These are phyloP conservation scores for Lutjanus campechanus DNA, from an alignment of 2,797 vertebrate genomes.

Conservation along the genomic window DNA sequence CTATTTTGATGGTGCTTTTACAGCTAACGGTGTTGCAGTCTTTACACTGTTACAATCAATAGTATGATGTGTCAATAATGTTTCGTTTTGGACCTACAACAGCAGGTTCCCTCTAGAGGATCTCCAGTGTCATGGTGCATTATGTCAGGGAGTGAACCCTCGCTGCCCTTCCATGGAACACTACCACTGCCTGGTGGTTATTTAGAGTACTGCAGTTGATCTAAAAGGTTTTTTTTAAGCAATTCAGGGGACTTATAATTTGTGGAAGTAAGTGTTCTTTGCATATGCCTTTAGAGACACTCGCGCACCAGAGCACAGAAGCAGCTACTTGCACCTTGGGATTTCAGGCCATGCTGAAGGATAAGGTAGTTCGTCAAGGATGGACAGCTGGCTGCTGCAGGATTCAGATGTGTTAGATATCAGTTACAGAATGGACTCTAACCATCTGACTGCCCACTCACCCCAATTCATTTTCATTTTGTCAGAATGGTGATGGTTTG, in stretches of 20 bases:
- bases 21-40: neutral
- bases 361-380: neutral
- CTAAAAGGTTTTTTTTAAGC: neutral
- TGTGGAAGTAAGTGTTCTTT: neutral
- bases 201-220: slow-evolving; percentile 35
- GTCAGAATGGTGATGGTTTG: neutral
- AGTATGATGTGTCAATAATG: slow-evolving; percentile 14
- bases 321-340: neutral
- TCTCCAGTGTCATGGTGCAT: slow-evolving; percentile 68
- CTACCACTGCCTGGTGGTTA: slow-evolving; percentile 68
- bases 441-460: neutral
- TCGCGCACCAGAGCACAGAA: neutral
- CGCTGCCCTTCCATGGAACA: slow-evolving; percentile 21
- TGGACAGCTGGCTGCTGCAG: neutral
- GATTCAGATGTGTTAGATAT: neutral
- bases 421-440: neutral
- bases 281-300: neutral
- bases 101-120: slow-evolving; percentile 52
- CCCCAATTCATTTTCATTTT: slow-evolving; percentile 8
- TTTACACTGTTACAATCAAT: slow-evolving; percentile 20
- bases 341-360: neutral
- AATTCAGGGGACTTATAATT: neutral
- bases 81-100: slow-evolving; percentile 31
- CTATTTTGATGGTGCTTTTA: neutral
- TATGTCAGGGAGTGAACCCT: slow-evolving; percentile 69